Percentiles rank a stretch among this genome's conserved stretches.
Conservation (phyloP, 2,113 vertebrate genomes). For the Columbina picui region DNA sequence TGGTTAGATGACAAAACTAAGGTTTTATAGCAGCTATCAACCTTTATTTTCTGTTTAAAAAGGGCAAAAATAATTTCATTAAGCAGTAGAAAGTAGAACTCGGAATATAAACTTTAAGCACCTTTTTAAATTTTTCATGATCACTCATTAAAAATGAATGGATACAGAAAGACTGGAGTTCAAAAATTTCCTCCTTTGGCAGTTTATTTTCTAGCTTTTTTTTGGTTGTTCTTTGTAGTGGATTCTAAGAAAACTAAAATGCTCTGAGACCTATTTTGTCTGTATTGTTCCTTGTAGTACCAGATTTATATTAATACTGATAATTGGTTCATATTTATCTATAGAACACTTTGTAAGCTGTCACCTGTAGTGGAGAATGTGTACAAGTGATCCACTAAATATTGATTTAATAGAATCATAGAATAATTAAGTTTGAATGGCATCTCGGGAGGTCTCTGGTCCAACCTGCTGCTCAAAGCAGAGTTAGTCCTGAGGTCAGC, state of each 20-base stretch:
- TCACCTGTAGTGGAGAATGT: background rate
- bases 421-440: background rate
- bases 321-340: background rate
- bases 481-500: no score
- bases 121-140: background rate
- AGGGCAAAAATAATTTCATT: background rate
- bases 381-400: background rate
- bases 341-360: background rate
- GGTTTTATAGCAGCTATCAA: slow-evolving; percentile 1
- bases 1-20: background rate
- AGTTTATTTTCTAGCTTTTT: background rate
- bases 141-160: background rate
- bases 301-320: background rate
- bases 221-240: background rate
- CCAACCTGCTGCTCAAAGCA: no score
- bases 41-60: slow-evolving; percentile 28
- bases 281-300: background rate
- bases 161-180: background rate
- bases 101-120: background rate
- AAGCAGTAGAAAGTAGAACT: background rate
- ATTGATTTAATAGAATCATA: background rate
- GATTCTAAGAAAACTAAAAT: background rate
- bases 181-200: background rate
- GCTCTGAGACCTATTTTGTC: background rate
- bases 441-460: background rate